A percentile compares a stretch with the other conserved stretches of the same genome.
phyloP scores from a whole-genome alignment of 2,797 vertebrate species.

The Artibeus jamaicensis region DNA sequence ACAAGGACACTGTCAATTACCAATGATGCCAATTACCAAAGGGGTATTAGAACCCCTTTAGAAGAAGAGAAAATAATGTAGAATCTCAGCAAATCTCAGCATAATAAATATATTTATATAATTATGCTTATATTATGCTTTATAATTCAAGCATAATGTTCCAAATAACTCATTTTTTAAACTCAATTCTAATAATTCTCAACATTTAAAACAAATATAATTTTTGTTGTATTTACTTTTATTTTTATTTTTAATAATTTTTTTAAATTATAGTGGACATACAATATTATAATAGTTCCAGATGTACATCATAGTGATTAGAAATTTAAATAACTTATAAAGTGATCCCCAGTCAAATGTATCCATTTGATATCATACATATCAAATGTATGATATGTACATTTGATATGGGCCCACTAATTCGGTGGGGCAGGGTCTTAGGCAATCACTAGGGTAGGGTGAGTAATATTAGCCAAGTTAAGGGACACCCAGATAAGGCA shows the following conservation, averaged over 20 bases:
- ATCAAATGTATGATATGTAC: no score
- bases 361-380: not conserved
- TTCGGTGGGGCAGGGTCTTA: not conserved
- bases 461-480: not conserved
- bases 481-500: not conserved
- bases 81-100: not conserved
- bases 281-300: not conserved
- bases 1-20: not conserved
- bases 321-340: not conserved
- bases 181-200: not conserved
- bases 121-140: not conserved
- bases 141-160: not conserved
- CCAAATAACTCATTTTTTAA: not conserved
- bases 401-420: not conserved
- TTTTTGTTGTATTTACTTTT: not conserved
- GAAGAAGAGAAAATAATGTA: not conserved
- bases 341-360: not conserved
- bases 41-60: not conserved
- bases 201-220: not conserved
- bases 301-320: not conserved
- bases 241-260: not conserved
- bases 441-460: not conserved
- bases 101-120: not conserved
- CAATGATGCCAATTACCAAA: not conserved
- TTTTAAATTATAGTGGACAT: not conserved